These are phyloP conservation scores for Pelochelys cantorii DNA, from an alignment of 2,797 vertebrate genomes.

Conservation along the genomic window DNA sequence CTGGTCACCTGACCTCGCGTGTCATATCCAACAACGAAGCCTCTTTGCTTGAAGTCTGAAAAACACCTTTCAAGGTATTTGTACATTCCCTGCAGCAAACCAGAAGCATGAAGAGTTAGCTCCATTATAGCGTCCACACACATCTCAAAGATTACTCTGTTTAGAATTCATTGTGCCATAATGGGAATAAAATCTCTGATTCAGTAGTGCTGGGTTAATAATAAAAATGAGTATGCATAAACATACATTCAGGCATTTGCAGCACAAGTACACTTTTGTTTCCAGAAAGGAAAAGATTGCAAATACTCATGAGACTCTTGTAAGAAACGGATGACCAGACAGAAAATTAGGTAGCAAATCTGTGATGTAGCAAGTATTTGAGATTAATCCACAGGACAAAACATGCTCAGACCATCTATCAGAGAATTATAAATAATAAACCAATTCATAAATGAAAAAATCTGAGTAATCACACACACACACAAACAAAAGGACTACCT, in stretches of 20 bases:
- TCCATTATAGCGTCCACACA: neutral
- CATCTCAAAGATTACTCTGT: neutral
- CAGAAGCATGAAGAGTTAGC: conserved; percentile 33
- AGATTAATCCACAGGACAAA: accelerated
- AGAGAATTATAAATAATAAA: neutral
- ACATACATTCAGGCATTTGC: neutral
- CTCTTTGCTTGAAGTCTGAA: conserved; percentile 88
- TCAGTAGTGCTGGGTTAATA: neutral
- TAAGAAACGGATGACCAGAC: neutral
- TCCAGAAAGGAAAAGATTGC: neutral
- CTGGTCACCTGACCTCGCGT: conserved; percentile 91
- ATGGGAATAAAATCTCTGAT: neutral
- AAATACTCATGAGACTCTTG: neutral
- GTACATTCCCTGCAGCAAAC: conserved; percentile 87
- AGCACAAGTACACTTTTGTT: neutral
- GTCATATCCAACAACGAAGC: conserved; percentile 94
- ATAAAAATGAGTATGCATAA: neutral
- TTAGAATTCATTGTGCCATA: neutral
- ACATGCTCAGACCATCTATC: neutral
- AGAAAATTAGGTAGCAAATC: neutral
- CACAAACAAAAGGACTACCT: neutral
- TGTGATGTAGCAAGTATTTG: neutral
- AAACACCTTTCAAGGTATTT: conserved; percentile 89
- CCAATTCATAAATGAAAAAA: accelerated
- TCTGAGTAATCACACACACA: neutral